Percentiles rank a stretch among this genome's conserved stretches.
Conservation (phyloP, 2,797 vertebrate genomes). For the Sebastes melanostomus region DNA sequence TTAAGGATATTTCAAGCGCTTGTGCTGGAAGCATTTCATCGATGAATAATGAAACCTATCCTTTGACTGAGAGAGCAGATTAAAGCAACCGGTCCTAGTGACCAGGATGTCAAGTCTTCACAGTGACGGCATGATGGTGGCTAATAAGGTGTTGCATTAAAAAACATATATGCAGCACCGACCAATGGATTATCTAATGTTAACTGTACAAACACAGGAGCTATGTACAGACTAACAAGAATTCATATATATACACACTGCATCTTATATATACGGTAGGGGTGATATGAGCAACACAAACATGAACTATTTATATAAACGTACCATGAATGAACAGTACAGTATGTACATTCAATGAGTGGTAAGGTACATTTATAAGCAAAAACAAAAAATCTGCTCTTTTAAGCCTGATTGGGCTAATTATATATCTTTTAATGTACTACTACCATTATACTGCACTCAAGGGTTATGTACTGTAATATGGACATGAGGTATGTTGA, state of each 20-base stretch:
- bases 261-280: slow-evolving; percentile 43
- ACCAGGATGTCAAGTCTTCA: slow-evolving; percentile 80
- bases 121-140: slow-evolving; percentile 81
- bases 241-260: slow-evolving; percentile 57
- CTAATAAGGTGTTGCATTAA: slow-evolving; percentile 66
- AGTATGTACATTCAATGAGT: slow-evolving; percentile 53
- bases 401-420: slow-evolving; percentile 34
- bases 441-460: slow-evolving; percentile 41
- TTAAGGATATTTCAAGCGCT: slow-evolving; percentile 65
- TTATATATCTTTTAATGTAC: slow-evolving; percentile 45
- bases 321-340: slow-evolving; percentile 50
- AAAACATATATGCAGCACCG: slow-evolving; percentile 66
- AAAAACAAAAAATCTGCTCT: slow-evolving; percentile 37
- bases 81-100: slow-evolving; percentile 61
- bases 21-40: slow-evolving; percentile 73
- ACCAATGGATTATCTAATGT: slow-evolving; percentile 61
- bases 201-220: slow-evolving; percentile 74
- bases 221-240: slow-evolving; percentile 72
- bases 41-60: slow-evolving; percentile 53
- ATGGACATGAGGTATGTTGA: slow-evolving; percentile 66
- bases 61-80: slow-evolving; percentile 58
- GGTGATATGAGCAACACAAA: slow-evolving; percentile 56
- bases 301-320: slow-evolving; percentile 52
- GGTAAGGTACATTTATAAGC: slow-evolving; percentile 53
- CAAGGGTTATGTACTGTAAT: slow-evolving; percentile 41